Percentiles rank a stretch among this genome's conserved stretches.
Evolutionary conservation across 2,888 invertebrate species (phyloP).

Genomic region (Nyleta sp.): DNA sequence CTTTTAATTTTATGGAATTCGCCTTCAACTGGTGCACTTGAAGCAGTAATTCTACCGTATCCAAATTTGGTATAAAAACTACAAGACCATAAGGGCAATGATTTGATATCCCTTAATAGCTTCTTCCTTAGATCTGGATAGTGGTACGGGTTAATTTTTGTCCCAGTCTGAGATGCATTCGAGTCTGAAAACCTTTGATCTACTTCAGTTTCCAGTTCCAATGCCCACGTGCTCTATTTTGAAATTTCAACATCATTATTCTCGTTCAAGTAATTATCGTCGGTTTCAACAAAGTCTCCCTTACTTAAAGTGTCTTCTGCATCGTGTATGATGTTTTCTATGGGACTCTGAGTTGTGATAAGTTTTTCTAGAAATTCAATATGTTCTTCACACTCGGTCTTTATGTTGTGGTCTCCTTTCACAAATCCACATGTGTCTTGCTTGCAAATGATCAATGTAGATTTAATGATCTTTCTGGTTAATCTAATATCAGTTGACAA

Average conservation of each 20-base stretch:
- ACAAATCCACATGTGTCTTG: conserved; percentile 24
- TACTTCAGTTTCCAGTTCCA: too few relatives aligned
- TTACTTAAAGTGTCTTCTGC: too few relatives aligned
- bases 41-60: conserved; percentile 43
- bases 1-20: conserved; percentile 48
- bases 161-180: too few relatives aligned
- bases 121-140: conserved; percentile 17
- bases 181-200: too few relatives aligned
- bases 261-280: too few relatives aligned
- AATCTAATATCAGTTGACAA: neutral
- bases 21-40: conserved; percentile 39
- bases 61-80: conserved; percentile 10
- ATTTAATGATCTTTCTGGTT: conserved; percentile 13
- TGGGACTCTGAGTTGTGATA: too few relatives aligned
- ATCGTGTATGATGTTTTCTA: too few relatives aligned
- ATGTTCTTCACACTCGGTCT: neutral
- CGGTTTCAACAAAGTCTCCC: too few relatives aligned
- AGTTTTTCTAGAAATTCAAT: too few relatives aligned
- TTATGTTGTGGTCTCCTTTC: neutral
- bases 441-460: neutral
- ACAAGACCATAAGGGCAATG: conserved; percentile 32
- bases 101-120: conserved; percentile 8
- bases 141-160: neutral
- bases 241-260: too few relatives aligned
- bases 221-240: too few relatives aligned